phyloP scores from a whole-genome alignment of 2,113 vertebrate genomes.

The Aythya baeri region DNA sequence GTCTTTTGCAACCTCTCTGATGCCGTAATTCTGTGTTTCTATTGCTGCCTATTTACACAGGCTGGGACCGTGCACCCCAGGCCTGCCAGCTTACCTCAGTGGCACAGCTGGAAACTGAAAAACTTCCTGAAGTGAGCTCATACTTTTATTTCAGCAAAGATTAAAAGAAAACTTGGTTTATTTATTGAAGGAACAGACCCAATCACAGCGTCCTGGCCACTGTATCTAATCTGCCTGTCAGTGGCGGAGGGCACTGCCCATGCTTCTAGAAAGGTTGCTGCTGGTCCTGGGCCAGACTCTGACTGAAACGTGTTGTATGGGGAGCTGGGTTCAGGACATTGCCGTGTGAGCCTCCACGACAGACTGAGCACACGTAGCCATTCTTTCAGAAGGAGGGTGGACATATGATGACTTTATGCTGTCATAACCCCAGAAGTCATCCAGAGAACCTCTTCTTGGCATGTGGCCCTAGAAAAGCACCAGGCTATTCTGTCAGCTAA shows the following conservation, averaged over 20 bases:
- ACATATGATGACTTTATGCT: fast-evolving
- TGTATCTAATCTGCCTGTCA: not conserved
- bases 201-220: not conserved
- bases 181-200: not conserved
- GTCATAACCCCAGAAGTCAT: not conserved
- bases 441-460: not conserved
- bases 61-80: not conserved
- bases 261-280: not conserved
- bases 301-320: not conserved
- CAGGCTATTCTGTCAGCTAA: not conserved
- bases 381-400: not conserved
- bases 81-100: not conserved
- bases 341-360: not conserved
- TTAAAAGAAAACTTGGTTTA: not conserved
- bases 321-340: not conserved
- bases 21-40: too few species aligned
- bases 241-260: not conserved
- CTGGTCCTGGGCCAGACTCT: not conserved
- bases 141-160: not conserved
- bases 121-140: fast-evolving
- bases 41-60: not conserved
- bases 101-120: fast-evolving
- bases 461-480: not conserved
- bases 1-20: too few species aligned
- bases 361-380: fast-evolving